phyloP scores from a whole-genome alignment of 2,797 vertebrate species.

The Fringilla coelebs region DNA sequence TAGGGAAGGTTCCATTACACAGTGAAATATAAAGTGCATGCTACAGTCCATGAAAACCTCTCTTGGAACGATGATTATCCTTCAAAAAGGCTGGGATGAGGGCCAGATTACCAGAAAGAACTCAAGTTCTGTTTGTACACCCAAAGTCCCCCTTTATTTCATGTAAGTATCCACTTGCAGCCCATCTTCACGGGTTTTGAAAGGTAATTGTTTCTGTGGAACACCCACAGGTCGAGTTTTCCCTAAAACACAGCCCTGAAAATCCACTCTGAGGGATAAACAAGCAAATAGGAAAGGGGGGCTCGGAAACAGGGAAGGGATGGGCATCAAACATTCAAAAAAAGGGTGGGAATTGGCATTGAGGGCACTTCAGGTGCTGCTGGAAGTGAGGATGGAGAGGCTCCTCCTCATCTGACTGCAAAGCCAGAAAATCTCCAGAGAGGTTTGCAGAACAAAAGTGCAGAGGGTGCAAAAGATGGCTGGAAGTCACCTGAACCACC shows the following conservation, averaged over 20 bases:
- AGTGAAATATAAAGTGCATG: slow-evolving; percentile 16
- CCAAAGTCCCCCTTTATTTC: not conserved
- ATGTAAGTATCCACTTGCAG: not conserved
- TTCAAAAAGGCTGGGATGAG: slow-evolving; percentile 18
- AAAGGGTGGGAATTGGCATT: not conserved
- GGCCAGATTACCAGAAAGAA: not conserved
- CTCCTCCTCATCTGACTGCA: not conserved
- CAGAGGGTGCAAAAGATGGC: not conserved
- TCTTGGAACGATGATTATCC: slow-evolving; percentile 5
- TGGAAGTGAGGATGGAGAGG: not conserved
- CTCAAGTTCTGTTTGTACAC: not conserved
- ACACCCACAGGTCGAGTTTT: not conserved
- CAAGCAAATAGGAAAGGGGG: not conserved
- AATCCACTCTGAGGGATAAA: not conserved
- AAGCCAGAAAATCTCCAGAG: not conserved
- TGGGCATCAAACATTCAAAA: not conserved
- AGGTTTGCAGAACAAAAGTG: not conserved
- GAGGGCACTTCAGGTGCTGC: not conserved
- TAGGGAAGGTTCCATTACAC: slow-evolving; percentile 7
- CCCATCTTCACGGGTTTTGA: not conserved
- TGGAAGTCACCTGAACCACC: not conserved
- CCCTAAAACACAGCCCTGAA: not conserved
- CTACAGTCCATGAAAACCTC: slow-evolving; percentile 4
- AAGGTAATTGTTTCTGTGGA: not conserved
- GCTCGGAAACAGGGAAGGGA: not conserved